Conservation (phyloP, 2,888 invertebrate species). For the Pseudanteris insignis region DNA sequence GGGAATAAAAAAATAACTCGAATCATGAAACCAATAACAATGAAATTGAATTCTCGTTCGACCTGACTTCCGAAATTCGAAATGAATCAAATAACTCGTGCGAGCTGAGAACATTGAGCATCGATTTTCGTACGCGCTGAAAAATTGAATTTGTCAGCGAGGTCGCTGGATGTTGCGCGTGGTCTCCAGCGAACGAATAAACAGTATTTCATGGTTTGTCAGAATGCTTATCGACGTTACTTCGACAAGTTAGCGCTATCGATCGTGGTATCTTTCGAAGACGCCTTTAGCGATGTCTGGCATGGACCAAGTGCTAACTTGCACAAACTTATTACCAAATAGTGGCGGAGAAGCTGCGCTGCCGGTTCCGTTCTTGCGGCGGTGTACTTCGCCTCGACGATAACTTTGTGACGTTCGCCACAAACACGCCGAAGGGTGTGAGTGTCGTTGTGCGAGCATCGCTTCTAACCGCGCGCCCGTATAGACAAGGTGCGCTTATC, state of each 20-base stretch:
- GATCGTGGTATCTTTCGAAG: slow-evolving; percentile 40
- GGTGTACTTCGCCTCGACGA: slow-evolving; percentile 52
- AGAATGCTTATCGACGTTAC: slow-evolving; percentile 28
- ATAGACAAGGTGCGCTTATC: slow-evolving; percentile 62
- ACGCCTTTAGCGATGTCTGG: slow-evolving; percentile 43
- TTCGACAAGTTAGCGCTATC: slow-evolving; percentile 43
- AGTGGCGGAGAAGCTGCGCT: slow-evolving; percentile 46
- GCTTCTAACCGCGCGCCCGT: slow-evolving; percentile 60
- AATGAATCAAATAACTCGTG: too few relatives aligned
- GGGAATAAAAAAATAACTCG: too few relatives aligned
- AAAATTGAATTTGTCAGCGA: too few relatives aligned
- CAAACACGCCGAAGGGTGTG: slow-evolving; percentile 60
- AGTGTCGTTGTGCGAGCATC: slow-evolving; percentile 59
- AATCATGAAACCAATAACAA: too few relatives aligned
- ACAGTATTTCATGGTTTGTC: slow-evolving; percentile 27
- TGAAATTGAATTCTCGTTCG: too few relatives aligned
- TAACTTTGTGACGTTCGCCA: slow-evolving; percentile 62
- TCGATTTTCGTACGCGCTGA: too few relatives aligned
- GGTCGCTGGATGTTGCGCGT: not conserved
- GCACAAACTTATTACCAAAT: slow-evolving; percentile 55
- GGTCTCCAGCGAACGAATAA: slow-evolving; percentile 15
- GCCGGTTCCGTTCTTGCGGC: slow-evolving; percentile 47
- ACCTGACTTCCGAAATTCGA: too few relatives aligned
- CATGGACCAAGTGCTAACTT: slow-evolving; percentile 45
- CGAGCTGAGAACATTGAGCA: too few relatives aligned